These are phyloP conservation scores for Clarias laeviceps DNA, from an alignment of 2,797 vertebrate genomes.

Conservation along the genomic window DNA sequence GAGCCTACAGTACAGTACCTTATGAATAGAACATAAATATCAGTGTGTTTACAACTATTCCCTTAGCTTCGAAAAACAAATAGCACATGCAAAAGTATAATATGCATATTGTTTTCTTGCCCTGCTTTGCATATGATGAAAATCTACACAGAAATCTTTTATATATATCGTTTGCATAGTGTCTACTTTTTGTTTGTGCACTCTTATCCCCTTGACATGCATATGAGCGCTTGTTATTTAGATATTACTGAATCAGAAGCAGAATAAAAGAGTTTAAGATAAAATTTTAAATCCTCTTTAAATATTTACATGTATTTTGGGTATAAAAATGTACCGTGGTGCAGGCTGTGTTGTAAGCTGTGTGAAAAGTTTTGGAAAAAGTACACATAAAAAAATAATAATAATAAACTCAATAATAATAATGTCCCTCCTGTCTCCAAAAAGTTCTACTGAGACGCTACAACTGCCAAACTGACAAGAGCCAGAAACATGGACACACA, in stretches of 20 bases:
- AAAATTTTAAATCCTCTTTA: neutral
- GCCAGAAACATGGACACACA: constrained; percentile 14
- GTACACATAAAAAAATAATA: neutral
- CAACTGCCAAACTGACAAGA: constrained; percentile 18
- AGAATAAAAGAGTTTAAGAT: no score
- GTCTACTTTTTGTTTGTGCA: neutral
- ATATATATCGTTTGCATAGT: neutral
- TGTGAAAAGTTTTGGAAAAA: neutral
- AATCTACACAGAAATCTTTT: neutral
- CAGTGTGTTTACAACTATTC: neutral
- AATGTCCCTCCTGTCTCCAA: neutral
- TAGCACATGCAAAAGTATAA: neutral
- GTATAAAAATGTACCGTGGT: neutral
- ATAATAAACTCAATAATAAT: neutral
- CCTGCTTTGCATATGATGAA: neutral
- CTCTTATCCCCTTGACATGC: neutral
- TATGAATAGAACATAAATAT: neutral
- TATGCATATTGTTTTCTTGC: neutral
- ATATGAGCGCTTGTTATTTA: neutral
- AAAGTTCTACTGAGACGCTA: constrained; percentile 4
- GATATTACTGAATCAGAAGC: neutral
- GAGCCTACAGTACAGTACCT: no score
- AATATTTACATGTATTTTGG: neutral
- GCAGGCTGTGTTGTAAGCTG: neutral
- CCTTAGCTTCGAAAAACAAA: neutral